Percentiles rank a stretch among this genome's conserved stretches.
phyloP scores from a whole-genome alignment of 1,140 invertebrate genomes.

The Anoplophora glabripennis region DNA sequence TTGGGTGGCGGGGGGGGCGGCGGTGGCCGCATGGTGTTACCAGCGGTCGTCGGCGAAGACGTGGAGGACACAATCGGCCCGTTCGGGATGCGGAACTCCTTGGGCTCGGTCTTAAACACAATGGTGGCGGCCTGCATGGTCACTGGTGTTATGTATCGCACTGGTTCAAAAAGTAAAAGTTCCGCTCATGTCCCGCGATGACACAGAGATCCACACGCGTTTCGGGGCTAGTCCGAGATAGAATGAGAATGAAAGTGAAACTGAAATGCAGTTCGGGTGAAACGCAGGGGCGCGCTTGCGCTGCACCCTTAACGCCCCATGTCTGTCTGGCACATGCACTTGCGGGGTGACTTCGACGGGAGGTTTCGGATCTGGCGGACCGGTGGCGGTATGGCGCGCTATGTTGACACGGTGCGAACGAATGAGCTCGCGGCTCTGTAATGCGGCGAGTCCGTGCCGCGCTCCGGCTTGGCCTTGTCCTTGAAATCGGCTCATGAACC shows the following conservation, averaged over 20 bases:
- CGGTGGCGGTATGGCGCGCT: conserved; percentile 17
- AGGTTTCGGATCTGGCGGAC: conserved; percentile 20
- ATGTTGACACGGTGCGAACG: conserved; percentile 15
- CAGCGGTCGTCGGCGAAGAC: conserved; percentile 24
- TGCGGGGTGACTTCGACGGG: conserved; percentile 19
- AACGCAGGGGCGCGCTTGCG: conserved; percentile 33
- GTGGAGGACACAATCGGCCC: conserved; percentile 42
- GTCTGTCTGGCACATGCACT: conserved; percentile 32
- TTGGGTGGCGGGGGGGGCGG: conserved; percentile 56
- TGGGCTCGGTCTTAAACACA: conserved; percentile 42
- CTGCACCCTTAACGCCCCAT: conserved; percentile 27
- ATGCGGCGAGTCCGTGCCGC: conserved; percentile 20
- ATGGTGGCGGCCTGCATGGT: conserved; percentile 45
- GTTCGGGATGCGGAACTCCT: conserved; percentile 42
- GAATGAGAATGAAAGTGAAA: conserved; percentile 43
- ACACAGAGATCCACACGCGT: conserved; percentile 9
- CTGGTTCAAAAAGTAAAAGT: conserved; percentile 10
- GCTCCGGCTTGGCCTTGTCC: conserved; percentile 47
- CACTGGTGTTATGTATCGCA: neutral
- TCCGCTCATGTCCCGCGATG: neutral
- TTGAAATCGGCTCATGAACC: conserved; percentile 50
- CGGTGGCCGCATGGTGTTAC: conserved; percentile 55
- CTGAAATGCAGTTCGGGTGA: conserved; percentile 38
- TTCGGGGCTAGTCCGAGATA: conserved; percentile 35
- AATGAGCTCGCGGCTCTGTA: conserved; percentile 5